Conservation (phyloP, 2,797 vertebrate species). For the Columba guinea region DNA sequence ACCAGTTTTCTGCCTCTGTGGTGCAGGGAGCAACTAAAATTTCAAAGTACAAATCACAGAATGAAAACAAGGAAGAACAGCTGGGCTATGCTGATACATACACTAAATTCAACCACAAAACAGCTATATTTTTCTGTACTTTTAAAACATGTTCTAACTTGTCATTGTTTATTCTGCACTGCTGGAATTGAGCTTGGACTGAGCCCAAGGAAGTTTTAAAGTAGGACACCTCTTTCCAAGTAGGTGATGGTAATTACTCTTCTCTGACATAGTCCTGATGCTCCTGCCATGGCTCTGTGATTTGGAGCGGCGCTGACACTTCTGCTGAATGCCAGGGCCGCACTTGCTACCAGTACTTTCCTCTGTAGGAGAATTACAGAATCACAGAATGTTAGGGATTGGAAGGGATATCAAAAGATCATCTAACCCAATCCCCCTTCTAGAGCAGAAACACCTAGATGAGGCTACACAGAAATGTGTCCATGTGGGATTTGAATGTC, state of each 20-base stretch:
- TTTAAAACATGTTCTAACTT: not conserved
- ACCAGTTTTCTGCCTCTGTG: not conserved
- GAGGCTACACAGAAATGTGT: too few relatives aligned
- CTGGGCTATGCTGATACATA: constrained; percentile 26
- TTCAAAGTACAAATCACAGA: constrained; percentile 7
- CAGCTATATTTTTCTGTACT: not conserved
- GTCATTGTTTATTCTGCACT: not conserved
- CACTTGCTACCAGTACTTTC: not conserved
- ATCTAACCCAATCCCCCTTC: too few relatives aligned
- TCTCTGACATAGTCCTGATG: not conserved
- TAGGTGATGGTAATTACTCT: not conserved
- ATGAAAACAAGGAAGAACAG: not conserved
- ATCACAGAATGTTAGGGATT: too few relatives aligned
- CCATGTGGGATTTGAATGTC: too few relatives aligned
- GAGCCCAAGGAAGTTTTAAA: not conserved
- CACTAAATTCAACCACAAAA: constrained; percentile 5
- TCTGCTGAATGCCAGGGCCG: not conserved
- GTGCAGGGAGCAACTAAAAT: not conserved
- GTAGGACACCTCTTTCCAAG: not conserved
- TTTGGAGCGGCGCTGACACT: not conserved
- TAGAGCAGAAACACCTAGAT: too few relatives aligned
- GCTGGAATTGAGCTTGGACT: not conserved
- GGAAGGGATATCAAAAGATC: too few relatives aligned
- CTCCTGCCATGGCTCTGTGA: not conserved
- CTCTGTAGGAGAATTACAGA: not conserved